Base-by-base conservation (phyloP, 1,140 invertebrate genomes). In the Lepidurus apus region DNA sequence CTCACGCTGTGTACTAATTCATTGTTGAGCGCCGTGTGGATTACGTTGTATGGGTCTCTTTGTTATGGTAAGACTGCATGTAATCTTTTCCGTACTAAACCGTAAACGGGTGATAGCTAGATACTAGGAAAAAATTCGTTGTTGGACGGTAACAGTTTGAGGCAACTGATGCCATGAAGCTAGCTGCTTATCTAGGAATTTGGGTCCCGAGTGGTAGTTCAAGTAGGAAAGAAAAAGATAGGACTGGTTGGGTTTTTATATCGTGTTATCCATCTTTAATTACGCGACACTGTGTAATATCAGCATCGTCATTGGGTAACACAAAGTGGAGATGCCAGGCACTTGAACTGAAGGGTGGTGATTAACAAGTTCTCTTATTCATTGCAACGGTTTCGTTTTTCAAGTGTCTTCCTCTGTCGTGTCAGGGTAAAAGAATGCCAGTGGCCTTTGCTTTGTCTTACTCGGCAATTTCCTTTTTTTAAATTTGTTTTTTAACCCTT, bases 241-340 rank as follows among this genome's bases (percentile, higher is more conserved):
- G 53, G 9, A 21, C 53, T 65, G 53, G 53, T 65, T 21, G 0
- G 8, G 53, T 65, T 34, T 34, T 34, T 65, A 65, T n/a, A 65
- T n/a, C 53, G 53, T 17, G 53, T 65, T 13, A 34, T 13, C 53
- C 53, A 7, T 65, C 53, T 65, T 65, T 21, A 65, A 17, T 65
- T 65, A 65, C 53, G 13, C 53, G 53, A 65, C 21, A 65, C 53
- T 65, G 53, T 65, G 53, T 65, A 65, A 65, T 65, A 11, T 65
- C 53, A 65, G 53, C 53, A 13, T 9, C 13, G 7, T 65, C 13
- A 21, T 65, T 65, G 6, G 53, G 53, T 65, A 65, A 65, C 17
- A 65, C 53, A 13, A 65, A 65, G 13, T 65, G 3, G 13, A 13
- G 53, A 65, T 21, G 9, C 53, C 7, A 65, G 13, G 17, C 53